Base-by-base conservation (phyloP, 2,797 vertebrate species). In the Limnodromus scolopaceus region DNA sequence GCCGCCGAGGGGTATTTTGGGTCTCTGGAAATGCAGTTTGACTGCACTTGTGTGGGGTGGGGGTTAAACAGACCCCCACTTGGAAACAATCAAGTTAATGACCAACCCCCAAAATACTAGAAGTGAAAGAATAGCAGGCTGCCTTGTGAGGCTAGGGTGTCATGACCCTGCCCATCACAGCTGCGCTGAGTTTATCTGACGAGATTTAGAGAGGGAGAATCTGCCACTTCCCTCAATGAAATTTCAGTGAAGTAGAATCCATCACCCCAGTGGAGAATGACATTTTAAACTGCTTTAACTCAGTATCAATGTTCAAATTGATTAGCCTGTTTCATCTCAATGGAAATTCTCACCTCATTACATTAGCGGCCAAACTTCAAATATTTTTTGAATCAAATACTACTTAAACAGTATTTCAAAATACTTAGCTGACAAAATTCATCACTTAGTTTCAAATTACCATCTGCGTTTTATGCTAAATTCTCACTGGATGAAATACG, bases 321-420 rank as follows among this genome's bases (percentile, higher is more conserved):
- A 96, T 97, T 87, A 96, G 91, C 69, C 76, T 89, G 39, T 91
- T 96, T 94, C 45, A 91, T 89, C 82, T 95, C 96, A 92, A 80
- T 75, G 84, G 92, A 97, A 96, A 94, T 89, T 93, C 79, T 95
- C 87, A 94, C 94, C 89, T 94, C 92, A 78, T 96, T 94, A 92
- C 95, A 81, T 94, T 91, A 96, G 86, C 36, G 4, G 84, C 88
- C 77, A 87, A 95, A 89, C 78, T 87, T 96, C 89, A 95, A 93
- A 91, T 91, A 95, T 76, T 82, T 95, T 93, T 70, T 79, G 86
- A 93, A 89, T 95, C 86, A 96, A 94, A 80, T 83, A 93, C 88
- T 92, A 84, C 89, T 96, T 89, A 91, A 91, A 72, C 71, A 82
- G 91, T 63, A 87, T 96, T 95, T 91, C 89, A 83, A 85, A 97